Percentiles rank a stretch among this genome's conserved stretches.
phyloP scores from a whole-genome alignment of 2,888 invertebrate genomes.

The Limnephilus auricula region DNA sequence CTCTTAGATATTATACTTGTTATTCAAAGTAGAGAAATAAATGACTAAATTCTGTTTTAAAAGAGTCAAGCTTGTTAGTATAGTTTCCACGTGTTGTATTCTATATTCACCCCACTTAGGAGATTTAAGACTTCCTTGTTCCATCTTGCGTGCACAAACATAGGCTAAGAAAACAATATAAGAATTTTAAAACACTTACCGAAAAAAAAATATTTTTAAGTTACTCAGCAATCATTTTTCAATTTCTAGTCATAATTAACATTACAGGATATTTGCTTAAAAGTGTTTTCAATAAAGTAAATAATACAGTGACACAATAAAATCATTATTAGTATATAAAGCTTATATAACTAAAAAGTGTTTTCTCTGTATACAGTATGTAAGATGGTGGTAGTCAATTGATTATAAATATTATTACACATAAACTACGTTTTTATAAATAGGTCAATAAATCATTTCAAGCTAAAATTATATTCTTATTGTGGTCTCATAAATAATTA shows the following conservation, averaged over 20 bases:
- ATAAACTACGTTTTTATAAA: background rate
- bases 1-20: background rate
- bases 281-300: background rate
- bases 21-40: background rate
- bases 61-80: background rate
- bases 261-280: background rate
- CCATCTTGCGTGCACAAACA: constrained; percentile 40
- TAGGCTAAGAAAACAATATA: constrained; percentile 27
- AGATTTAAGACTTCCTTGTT: constrained; percentile 39
- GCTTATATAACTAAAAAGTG: background rate
- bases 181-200: background rate
- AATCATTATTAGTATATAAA: too few species aligned
- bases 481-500: background rate
- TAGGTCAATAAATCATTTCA: background rate
- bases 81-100: constrained; percentile 6
- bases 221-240: background rate
- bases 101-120: constrained; percentile 19
- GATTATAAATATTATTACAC: background rate
- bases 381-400: background rate
- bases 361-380: background rate
- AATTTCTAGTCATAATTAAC: background rate
- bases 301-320: background rate
- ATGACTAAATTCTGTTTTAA: background rate
- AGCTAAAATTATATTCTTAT: background rate
- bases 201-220: background rate